These are phyloP conservation scores for Tor tambroides DNA, from an alignment of 2,113 vertebrate species.

Conservation along the genomic window DNA sequence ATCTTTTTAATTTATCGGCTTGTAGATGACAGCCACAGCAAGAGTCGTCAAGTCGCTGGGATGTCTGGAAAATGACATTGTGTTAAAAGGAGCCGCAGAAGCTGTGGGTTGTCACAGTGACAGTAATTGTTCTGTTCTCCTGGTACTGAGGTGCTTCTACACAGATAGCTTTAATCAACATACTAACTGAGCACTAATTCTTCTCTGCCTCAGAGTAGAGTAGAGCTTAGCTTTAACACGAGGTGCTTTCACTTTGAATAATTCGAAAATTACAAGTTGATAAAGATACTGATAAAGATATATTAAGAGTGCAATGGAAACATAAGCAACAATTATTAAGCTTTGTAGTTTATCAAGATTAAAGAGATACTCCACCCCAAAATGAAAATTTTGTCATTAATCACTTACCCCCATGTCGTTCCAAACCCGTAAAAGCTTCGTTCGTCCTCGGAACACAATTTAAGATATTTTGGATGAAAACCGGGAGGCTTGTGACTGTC, in stretches of 20 bases:
- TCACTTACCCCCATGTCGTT: no score
- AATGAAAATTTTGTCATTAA: no score
- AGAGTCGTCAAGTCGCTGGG: not conserved
- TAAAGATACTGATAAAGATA: not conserved
- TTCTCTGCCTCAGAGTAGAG: not conserved
- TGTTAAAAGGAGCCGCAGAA: not conserved
- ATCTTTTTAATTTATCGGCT: not conserved
- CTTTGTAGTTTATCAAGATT: not conserved
- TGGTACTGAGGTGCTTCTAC: constrained; percentile 17
- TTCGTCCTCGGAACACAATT: no score
- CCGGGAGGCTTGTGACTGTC: no score
- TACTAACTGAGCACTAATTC: constrained; percentile 56
- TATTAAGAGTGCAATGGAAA: not conserved
- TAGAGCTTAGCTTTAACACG: not conserved
- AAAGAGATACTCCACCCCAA: no score
- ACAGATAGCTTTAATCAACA: constrained; percentile 39
- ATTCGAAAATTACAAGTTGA: not conserved
- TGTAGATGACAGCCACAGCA: not conserved
- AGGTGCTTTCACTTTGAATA: constrained; percentile 9
- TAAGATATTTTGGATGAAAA: no score
- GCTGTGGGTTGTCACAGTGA: constrained; percentile 46
- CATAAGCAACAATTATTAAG: no score
- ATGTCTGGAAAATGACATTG: constrained; percentile 9
- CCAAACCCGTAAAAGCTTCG: no score
- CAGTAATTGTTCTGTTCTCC: constrained; percentile 16